phyloP scores from a whole-genome alignment of 2,797 vertebrate genomes.

The Rachycentron canadum region DNA sequence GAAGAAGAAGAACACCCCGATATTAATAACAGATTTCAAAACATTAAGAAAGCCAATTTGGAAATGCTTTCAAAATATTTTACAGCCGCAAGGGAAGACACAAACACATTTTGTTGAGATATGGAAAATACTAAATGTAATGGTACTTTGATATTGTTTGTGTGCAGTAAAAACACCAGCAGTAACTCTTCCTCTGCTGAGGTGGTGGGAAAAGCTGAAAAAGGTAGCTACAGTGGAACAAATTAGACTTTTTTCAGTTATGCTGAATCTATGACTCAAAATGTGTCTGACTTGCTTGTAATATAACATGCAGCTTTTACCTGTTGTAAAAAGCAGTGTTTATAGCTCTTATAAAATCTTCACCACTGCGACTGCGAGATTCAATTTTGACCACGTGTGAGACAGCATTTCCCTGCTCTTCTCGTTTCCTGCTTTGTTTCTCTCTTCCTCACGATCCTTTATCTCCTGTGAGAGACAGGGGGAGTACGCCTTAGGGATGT shows the following conservation, averaged over 20 bases:
- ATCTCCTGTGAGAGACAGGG: constrained; percentile 15
- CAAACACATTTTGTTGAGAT: not conserved
- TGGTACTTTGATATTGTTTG: too few relatives aligned
- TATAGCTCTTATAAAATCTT: not conserved
- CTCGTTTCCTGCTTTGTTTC: not conserved
- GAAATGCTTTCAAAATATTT: constrained; percentile 9
- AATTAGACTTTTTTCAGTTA: not conserved
- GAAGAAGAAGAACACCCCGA: not conserved
- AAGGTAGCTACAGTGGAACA: not conserved
- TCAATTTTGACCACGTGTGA: not conserved
- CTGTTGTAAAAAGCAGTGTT: not conserved
- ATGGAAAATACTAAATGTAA: not conserved
- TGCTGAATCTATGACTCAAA: not conserved
- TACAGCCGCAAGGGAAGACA: not conserved
- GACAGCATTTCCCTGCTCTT: not conserved
- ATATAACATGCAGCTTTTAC: constrained; percentile 4
- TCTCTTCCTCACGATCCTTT: constrained; percentile 1
- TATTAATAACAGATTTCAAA: not conserved
- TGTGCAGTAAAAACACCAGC: not conserved
- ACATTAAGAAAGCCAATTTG: not conserved
- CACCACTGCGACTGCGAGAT: not conserved
- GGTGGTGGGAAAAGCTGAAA: constrained; percentile 4
- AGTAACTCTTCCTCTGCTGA: not conserved
- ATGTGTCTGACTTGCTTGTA: not conserved
- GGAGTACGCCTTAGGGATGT: constrained; percentile 35